Conservation (phyloP, 2,797 vertebrate species). For the Phaenicophaeus curvirostris region DNA sequence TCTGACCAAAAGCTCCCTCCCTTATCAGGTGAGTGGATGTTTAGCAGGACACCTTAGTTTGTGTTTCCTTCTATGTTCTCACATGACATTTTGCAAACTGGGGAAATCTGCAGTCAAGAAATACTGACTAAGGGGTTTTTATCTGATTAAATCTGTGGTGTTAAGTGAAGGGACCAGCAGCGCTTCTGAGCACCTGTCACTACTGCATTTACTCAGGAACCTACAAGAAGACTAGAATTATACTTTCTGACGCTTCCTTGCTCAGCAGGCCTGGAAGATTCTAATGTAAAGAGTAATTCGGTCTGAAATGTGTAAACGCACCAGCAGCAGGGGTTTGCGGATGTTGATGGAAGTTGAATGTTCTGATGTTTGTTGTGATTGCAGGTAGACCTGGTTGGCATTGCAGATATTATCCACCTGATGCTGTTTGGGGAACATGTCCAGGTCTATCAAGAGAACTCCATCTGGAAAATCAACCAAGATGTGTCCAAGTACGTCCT, state of each 20-base stretch:
- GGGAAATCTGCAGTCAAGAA: background rate
- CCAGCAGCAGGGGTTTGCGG: background rate
- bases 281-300: background rate
- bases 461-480: conserved; percentile 73
- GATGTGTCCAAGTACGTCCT: conserved; percentile 74
- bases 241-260: background rate
- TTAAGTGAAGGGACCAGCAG: background rate
- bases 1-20: conserved; percentile 65
- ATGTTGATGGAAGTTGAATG: background rate
- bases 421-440: conserved; percentile 76
- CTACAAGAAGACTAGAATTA: background rate
- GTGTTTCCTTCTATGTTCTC: background rate
- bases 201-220: background rate
- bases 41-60: background rate
- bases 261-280: background rate
- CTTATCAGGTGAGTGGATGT: conserved; percentile 73
- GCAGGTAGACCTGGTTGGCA: conserved; percentile 81
- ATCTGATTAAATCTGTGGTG: background rate
- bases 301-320: background rate
- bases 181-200: background rate
- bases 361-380: conserved; percentile 58
- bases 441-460: conserved; percentile 72
- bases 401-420: conserved; percentile 79
- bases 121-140: background rate
- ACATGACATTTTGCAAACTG: background rate